Conservation (phyloP, 2,113 vertebrate species). For the Murina feae region DNA sequence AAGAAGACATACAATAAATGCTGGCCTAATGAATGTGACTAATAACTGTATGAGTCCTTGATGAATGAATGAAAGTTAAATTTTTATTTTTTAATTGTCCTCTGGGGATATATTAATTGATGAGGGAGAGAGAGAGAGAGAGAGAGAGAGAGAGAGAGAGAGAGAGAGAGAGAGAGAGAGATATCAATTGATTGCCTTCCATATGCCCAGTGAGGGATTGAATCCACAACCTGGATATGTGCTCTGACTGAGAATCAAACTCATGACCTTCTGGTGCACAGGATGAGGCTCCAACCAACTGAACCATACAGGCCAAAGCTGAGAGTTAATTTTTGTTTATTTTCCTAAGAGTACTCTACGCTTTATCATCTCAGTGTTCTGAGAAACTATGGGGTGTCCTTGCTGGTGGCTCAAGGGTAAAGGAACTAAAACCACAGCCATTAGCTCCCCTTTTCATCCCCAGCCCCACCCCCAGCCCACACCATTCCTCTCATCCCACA, state of each 20-base stretch:
- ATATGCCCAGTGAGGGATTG: fast-evolving
- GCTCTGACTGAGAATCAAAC: neutral
- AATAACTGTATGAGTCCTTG: neutral
- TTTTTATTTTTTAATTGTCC: neutral
- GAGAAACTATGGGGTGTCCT: neutral
- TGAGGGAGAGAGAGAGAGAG: no score
- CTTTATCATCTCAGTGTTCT: neutral
- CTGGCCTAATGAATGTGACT: neutral
- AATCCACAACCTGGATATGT: neutral
- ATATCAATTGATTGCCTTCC: neutral
- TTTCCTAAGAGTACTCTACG: neutral
- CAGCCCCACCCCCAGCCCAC: neutral
- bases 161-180: neutral
- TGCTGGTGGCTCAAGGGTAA: neutral
- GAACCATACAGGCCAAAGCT: neutral
- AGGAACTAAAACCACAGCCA: neutral
- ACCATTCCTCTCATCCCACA: neutral
- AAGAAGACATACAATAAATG: neutral
- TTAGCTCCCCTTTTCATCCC: neutral
- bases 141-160: no score
- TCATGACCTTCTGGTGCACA: no score
- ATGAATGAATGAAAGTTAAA: neutral
- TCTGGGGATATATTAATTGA: neutral
- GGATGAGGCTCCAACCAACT: no score
- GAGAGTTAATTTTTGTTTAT: neutral